phyloP scores from a whole-genome alignment of 2,888 invertebrate species.

The Scaptomyza cyrtandrae region DNA sequence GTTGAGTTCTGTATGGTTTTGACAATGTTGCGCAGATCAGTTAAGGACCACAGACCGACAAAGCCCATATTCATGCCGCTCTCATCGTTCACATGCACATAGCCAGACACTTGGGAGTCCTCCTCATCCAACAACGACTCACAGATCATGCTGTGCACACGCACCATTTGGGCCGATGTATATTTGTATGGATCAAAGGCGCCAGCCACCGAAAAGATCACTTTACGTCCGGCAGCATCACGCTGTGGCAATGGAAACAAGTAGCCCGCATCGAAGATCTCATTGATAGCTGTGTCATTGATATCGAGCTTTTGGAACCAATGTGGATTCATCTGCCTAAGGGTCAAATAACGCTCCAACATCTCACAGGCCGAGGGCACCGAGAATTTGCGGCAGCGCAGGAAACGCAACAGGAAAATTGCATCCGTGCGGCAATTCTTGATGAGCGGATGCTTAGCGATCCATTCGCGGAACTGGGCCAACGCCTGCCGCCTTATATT shows the following conservation, averaged over 20 bases:
- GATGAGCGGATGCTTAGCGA: slow-evolving; percentile 92
- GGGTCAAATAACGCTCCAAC: slow-evolving; percentile 93
- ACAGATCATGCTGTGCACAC: slow-evolving; percentile 93
- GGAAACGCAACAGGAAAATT: slow-evolving; percentile 92
- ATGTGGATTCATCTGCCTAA: slow-evolving; percentile 92
- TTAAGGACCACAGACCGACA: slow-evolving; percentile 92
- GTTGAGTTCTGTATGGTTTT: slow-evolving; percentile 90
- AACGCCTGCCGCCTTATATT: slow-evolving; percentile 90
- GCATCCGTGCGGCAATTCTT: slow-evolving; percentile 93
- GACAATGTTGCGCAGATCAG: slow-evolving; percentile 90
- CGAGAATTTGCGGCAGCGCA: slow-evolving; percentile 94
- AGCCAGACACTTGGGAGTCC: slow-evolving; percentile 92
- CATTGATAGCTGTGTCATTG: slow-evolving; percentile 91
- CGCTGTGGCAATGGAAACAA: slow-evolving; percentile 90
- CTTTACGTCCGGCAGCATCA: slow-evolving; percentile 90
- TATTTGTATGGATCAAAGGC: slow-evolving; percentile 91
- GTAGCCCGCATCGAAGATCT: slow-evolving; percentile 92
- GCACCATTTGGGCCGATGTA: slow-evolving; percentile 93
- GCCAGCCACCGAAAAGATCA: slow-evolving; percentile 92
- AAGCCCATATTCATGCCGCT: slow-evolving; percentile 93
- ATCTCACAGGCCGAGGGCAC: slow-evolving; percentile 94
- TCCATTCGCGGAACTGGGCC: slow-evolving; percentile 92
- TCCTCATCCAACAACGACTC: slow-evolving; percentile 94
- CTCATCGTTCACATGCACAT: slow-evolving; percentile 93
- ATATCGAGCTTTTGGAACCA: slow-evolving; percentile 94